Base-by-base conservation (phyloP, 2,113 vertebrate genomes). In the Mus spicilegus region DNA sequence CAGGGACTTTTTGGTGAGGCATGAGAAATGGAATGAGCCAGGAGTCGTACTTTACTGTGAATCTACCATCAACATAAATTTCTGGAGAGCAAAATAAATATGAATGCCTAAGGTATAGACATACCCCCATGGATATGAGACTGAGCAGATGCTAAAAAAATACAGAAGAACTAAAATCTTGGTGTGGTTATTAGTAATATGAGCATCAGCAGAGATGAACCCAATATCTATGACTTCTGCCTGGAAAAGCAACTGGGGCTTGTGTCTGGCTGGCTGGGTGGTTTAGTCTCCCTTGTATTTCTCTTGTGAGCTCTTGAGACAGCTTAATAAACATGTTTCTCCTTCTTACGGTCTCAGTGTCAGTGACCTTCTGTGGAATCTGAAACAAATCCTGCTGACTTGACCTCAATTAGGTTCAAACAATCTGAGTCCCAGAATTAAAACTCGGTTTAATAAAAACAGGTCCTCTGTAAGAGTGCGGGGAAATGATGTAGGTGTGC, bases 371-470 rank as follows among this genome's bases (percentile, higher is more conserved):
- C 82, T 33, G 3, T 46, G 16, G 58, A 42, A 46, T 85, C 39
- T 67, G 61, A 85, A 85, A 33, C 82, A 20, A 63, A 46, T 7
- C 39, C 17, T 85, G 33, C 77, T 88, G 90, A 84, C 26, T 84
- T 90, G 77, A 78, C 39, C 12, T 88, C 4, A 1, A 58, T 77
- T 80, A 72, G 14, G 65, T 19, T 95, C 89, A 91, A 82, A 69
- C 61, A 1, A 12, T 26, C 76, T 95, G 87, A 81, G 65, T 86
- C 78, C 13, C 16, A n/a, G 42, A 67, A 77, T 73, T 84, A 90
- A 91, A 19, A 92, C 33, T 67, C 0, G 1, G 17, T 51, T 93
- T 75, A 87, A 49, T 78, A 70, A 78, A 78, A 46, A 54, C 39
- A 90, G 54, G 39, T n/a, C 46, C 13, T 89, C 12, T 42, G 20